Percentiles rank a stretch among this genome's conserved stretches.
phyloP scores from a whole-genome alignment of 2,888 invertebrate genomes.

The Pollenia amentaria region DNA sequence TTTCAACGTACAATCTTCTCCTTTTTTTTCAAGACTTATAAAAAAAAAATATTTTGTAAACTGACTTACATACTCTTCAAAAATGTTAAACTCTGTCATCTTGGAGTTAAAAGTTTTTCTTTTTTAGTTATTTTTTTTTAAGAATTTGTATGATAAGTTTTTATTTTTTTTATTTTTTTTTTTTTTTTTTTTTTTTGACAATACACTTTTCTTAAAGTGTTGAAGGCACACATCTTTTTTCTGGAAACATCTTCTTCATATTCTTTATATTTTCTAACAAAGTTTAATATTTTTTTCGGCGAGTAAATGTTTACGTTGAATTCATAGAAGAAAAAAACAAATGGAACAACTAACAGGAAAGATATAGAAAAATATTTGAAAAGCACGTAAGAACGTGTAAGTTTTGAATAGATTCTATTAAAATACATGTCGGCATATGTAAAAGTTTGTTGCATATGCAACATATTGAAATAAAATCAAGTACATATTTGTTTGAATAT shows the following conservation, averaged over 20 bases:
- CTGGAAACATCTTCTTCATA: slow-evolving; percentile 6
- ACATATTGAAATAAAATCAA: background rate
- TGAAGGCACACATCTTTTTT: slow-evolving; percentile 47
- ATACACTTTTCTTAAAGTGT: slow-evolving; percentile 53
- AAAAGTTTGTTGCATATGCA: background rate
- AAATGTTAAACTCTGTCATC: slow-evolving; percentile 50
- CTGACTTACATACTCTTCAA: slow-evolving; percentile 18
- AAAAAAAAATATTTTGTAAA: slow-evolving; percentile 10
- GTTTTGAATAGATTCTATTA: slow-evolving; percentile 4
- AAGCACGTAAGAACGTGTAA: slow-evolving; percentile 57
- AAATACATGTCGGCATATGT: background rate
- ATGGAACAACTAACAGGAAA: background rate
- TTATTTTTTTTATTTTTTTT: background rate
- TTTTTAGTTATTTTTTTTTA: background rate
- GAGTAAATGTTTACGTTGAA: slow-evolving; percentile 13
- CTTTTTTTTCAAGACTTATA: background rate
- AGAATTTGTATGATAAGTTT: slow-evolving; percentile 39
- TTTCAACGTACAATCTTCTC: slow-evolving; percentile 22
- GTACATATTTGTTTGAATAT: too few relatives aligned
- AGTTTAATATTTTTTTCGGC: slow-evolving; percentile 13
- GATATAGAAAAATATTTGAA: slow-evolving; percentile 53
- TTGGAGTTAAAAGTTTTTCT: slow-evolving; percentile 54
- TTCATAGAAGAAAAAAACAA: background rate
- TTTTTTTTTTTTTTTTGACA: slow-evolving; percentile 7
- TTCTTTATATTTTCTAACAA: slow-evolving; percentile 14